Conservation (phyloP, 2,113 vertebrate species). For the Varanus komodoensis region DNA sequence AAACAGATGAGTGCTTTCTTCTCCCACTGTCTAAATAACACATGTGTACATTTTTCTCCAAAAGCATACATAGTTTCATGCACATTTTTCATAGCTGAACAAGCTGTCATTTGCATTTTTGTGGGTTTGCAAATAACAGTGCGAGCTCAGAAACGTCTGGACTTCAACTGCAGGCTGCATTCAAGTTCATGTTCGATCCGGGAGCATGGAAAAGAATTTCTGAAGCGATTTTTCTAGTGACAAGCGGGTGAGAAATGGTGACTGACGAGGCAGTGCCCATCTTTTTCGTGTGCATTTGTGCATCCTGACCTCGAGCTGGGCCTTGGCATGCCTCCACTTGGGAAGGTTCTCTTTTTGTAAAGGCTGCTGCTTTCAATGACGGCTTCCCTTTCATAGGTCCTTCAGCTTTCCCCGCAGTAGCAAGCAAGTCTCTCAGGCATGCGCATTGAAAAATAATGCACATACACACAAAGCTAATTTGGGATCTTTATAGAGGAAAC, state of each 20-base stretch:
- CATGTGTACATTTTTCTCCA: no score
- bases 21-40: not conserved
- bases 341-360: not conserved
- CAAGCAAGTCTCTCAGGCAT: not conserved
- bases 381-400: conserved; percentile 1
- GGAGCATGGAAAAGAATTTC: no score
- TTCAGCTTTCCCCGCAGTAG: not conserved
- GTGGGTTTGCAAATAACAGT: no score
- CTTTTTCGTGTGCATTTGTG: not conserved
- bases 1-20: not conserved
- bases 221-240: not conserved
- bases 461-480: conserved; percentile 28
- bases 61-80: not conserved
- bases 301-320: no score
- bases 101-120: no score
- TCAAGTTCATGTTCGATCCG: no score
- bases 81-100: not conserved
- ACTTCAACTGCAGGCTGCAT: no score
- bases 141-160: no score
- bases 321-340: accelerated
- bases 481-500: not conserved
- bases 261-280: not conserved
- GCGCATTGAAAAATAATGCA: not conserved
- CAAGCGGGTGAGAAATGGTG: not conserved
- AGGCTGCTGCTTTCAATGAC: not conserved